A percentile compares a stretch with the other conserved stretches of the same genome.
phyloP scores from a whole-genome alignment of 2,113 vertebrate species.

The Erpornis zantholeuca region DNA sequence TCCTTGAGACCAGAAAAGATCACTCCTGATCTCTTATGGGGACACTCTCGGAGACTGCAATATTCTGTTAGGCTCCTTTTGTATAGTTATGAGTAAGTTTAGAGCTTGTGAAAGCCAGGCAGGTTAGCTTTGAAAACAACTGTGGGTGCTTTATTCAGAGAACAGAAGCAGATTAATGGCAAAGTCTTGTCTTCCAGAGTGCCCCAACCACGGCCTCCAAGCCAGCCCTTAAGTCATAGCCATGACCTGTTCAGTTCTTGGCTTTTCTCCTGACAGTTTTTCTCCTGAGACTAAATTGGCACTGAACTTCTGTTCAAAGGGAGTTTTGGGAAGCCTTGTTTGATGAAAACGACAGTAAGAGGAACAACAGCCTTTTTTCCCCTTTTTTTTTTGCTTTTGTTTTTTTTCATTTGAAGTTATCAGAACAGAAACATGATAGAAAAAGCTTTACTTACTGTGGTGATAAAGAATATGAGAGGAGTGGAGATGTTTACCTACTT shows the following conservation, averaged over 20 bases:
- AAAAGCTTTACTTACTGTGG: not conserved
- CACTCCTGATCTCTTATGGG: not conserved
- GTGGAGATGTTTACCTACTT: not conserved
- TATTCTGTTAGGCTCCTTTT: not conserved
- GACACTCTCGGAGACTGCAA: not conserved
- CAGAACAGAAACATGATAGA: not conserved
- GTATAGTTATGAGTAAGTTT: not conserved
- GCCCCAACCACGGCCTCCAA: not conserved
- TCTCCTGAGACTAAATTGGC: not conserved
- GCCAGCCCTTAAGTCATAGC: not conserved
- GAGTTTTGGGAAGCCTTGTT: not conserved
- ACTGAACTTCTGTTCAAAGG: not conserved
- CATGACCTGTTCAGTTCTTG: not conserved
- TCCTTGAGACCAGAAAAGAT: not conserved
- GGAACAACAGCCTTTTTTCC: not conserved
- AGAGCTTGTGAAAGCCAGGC: not conserved
- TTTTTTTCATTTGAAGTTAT: not conserved
- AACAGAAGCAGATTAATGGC: not conserved
- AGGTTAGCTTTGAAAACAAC: not conserved
- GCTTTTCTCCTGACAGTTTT: not conserved
- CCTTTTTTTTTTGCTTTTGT: fast-evolving
- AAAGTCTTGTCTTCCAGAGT: not conserved
- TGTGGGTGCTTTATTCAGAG: not conserved
- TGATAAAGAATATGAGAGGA: not conserved
- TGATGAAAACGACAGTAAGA: not conserved